Conservation (phyloP, 2,797 vertebrate genomes). For the Centropyge bicolor region DNA sequence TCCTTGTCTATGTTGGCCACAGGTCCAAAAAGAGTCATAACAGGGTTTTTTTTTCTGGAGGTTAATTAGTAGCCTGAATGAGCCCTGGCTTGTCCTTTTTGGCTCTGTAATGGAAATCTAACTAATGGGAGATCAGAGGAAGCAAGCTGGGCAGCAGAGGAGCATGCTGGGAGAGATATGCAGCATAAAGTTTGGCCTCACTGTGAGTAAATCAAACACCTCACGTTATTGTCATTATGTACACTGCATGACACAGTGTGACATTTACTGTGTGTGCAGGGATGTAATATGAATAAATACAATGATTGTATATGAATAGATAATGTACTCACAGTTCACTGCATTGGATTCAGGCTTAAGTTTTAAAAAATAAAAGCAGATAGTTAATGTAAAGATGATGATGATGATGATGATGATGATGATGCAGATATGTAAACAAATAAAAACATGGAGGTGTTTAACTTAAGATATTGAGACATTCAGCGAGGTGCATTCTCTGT, state of each 20-base stretch:
- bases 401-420: not conserved
- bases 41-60: conserved; percentile 45
- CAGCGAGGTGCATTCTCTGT: not conserved
- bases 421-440: not conserved
- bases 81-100: conserved; percentile 23
- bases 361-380: not conserved
- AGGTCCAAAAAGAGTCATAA: conserved; percentile 25
- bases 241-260: conserved; percentile 22
- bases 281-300: not conserved
- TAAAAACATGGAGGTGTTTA: not conserved
- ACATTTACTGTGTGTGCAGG: not conserved
- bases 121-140: conserved; percentile 66
- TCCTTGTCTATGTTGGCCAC: conserved; percentile 28
- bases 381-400: not conserved
- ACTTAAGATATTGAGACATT: not conserved
- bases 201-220: conserved; percentile 61
- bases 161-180: conserved; percentile 59
- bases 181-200: conserved; percentile 24
- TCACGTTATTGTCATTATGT: conserved; percentile 27
- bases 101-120: conserved; percentile 62
- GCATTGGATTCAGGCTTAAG: not conserved
- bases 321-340: too few species aligned
- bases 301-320: not conserved
- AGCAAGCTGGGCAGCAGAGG: conserved; percentile 48
- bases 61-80: conserved; percentile 48